Evolutionary conservation across 2,888 invertebrate species (phyloP).

Genomic region (Fragum fragum): DNA sequence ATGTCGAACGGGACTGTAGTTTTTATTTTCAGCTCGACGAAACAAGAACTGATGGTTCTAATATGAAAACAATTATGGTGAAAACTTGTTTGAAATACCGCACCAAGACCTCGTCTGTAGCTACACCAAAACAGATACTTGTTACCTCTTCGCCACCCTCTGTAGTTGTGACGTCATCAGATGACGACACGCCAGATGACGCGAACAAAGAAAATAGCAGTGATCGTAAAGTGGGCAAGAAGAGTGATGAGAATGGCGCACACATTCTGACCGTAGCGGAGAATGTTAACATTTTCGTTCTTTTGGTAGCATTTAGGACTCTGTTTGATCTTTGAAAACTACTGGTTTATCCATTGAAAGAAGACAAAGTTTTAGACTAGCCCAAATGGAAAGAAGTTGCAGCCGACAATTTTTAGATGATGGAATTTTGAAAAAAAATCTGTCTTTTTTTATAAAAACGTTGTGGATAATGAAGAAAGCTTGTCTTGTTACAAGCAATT

Average conservation of each 20-base stretch:
- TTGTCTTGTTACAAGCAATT: conserved; percentile 8
- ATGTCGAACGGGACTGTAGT: conserved; percentile 8
- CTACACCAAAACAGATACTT: not conserved
- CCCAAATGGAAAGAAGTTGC: too few species aligned
- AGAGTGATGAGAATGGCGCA: not conserved
- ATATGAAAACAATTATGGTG: conserved; percentile 9
- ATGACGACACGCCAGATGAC: not conserved
- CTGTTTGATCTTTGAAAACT: not conserved
- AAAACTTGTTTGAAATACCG: conserved; percentile 2
- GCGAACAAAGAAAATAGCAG: not conserved
- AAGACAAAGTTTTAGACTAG: too few species aligned
- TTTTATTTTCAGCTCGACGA: conserved; percentile 17
- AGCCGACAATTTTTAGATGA: too few species aligned
- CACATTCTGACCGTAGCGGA: not conserved
- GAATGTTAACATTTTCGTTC: not conserved
- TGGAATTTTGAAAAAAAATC: too few species aligned
- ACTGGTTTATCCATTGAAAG: too few species aligned
- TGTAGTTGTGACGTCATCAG: not conserved
- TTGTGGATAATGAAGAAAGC: not conserved
- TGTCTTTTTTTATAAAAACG: too few species aligned
- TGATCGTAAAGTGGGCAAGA: not conserved
- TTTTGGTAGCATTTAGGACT: too few species aligned
- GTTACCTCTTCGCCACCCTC: not conserved
- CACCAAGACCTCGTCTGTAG: not conserved
- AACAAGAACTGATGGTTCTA: not conserved